A percentile compares a stretch with the other conserved stretches of the same genome.
Evolutionary conservation across 2,797 vertebrate species (phyloP).

Genomic region (Cygnus olor): DNA sequence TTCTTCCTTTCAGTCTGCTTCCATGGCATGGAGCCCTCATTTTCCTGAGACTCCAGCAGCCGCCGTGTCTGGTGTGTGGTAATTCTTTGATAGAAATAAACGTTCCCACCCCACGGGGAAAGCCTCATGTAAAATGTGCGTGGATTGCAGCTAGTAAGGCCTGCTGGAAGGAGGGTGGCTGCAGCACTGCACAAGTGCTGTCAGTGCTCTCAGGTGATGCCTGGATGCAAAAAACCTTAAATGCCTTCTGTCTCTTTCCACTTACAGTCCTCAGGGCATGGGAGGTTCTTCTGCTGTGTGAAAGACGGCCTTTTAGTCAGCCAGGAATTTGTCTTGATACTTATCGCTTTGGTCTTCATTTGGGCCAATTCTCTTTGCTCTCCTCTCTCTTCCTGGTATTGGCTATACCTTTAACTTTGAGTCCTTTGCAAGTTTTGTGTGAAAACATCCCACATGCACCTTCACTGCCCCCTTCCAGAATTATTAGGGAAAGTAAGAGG

Average conservation of each 20-base stretch:
- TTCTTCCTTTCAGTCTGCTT: neutral
- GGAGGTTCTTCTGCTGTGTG: neutral
- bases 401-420: neutral
- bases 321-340: neutral
- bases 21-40: neutral
- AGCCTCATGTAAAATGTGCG: neutral
- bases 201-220: neutral
- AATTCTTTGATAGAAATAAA: neutral
- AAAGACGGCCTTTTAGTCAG: neutral
- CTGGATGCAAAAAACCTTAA: neutral
- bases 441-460: neutral
- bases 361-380: neutral
- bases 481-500: no score
- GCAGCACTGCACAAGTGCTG: neutral
- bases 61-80: neutral
- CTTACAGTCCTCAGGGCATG: rapidly evolving
- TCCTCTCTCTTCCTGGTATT: neutral
- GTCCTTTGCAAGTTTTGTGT: neutral
- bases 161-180: neutral
- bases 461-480: no score
- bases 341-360: neutral
- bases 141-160: neutral
- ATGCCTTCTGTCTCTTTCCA: neutral
- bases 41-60: neutral
- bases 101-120: neutral